phyloP scores from a whole-genome alignment of 2,113 vertebrate species.

The Psilopogon haemacephalus region DNA sequence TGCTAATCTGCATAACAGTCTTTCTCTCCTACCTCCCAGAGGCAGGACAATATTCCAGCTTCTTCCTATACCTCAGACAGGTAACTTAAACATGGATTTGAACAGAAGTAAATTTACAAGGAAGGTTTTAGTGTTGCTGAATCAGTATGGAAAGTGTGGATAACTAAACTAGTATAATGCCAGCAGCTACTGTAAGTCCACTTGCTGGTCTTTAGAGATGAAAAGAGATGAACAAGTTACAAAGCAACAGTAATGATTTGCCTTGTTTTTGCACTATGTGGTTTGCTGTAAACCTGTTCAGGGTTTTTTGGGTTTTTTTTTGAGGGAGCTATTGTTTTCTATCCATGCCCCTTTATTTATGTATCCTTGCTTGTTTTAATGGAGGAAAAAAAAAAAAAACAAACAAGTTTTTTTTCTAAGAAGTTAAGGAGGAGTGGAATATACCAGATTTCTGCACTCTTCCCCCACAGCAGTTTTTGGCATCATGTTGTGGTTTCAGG shows the following conservation, averaged over 20 bases:
- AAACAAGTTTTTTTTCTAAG: too few relatives aligned
- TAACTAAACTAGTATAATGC: neutral
- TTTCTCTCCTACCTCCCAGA: slow-evolving; percentile 89
- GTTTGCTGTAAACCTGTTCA: neutral
- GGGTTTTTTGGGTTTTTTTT: neutral
- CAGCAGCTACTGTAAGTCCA: neutral
- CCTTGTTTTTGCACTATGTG: neutral
- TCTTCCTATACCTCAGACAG: slow-evolving; percentile 90
- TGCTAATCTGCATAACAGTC: slow-evolving; percentile 90
- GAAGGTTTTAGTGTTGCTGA: neutral
- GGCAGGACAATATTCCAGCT: slow-evolving; percentile 90
- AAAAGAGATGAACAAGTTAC: neutral
- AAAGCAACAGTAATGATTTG: neutral
- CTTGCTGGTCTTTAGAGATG: neutral
- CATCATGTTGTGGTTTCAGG: too few relatives aligned
- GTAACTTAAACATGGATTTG: slow-evolving; percentile 40
- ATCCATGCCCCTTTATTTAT: neutral
- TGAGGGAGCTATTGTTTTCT: neutral
- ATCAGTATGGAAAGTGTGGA: neutral
- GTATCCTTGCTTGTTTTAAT: neutral
- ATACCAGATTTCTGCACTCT: neutral
- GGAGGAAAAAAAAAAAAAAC: neutral
- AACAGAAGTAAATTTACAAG: neutral
- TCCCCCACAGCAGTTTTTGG: neutral
- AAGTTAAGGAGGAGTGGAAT: neutral